Evolutionary conservation across 2,797 vertebrate genomes (phyloP).

Genomic region (Ctenosaura bakeri): DNA sequence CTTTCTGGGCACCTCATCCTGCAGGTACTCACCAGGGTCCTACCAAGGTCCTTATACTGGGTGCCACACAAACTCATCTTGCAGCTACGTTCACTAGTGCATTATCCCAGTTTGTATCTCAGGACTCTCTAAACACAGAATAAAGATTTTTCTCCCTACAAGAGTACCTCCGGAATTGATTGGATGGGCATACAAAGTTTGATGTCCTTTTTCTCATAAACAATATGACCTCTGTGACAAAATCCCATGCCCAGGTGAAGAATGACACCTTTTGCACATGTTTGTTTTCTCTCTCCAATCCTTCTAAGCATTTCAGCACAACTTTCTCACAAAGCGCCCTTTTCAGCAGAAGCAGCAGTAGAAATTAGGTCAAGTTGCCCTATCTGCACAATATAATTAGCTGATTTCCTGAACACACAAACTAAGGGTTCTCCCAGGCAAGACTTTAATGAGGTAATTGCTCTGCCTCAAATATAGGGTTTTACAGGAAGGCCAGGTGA

Average conservation of each 20-base stretch:
- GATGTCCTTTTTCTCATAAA: no score
- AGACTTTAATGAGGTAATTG: background rate
- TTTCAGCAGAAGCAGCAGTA: constrained; percentile 8
- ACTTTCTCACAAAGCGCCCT: fast-evolving
- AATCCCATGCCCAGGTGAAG: background rate
- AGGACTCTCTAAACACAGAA: no score
- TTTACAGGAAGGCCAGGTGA: background rate
- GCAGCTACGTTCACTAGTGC: no score
- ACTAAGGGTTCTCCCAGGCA: background rate
- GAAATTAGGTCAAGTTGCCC: constrained; percentile 16
- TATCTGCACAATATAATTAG: fast-evolving
- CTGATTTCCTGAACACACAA: background rate
- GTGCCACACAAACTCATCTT: no score
- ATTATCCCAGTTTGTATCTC: no score
- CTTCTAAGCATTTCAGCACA: fast-evolving
- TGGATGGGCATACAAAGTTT: no score
- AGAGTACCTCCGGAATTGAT: no score
- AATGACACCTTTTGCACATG: constrained; percentile 13
- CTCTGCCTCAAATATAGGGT: background rate
- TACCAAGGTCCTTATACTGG: no score
- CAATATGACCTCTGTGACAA: background rate
- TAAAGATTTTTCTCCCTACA: no score
- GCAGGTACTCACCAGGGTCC: no score
- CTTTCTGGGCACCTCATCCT: no score
- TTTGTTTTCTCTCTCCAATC: constrained; percentile 24